These are phyloP conservation scores for Cataglyphis altisquamis DNA, from an alignment of 2,888 invertebrate species.

Conservation along the genomic window DNA sequence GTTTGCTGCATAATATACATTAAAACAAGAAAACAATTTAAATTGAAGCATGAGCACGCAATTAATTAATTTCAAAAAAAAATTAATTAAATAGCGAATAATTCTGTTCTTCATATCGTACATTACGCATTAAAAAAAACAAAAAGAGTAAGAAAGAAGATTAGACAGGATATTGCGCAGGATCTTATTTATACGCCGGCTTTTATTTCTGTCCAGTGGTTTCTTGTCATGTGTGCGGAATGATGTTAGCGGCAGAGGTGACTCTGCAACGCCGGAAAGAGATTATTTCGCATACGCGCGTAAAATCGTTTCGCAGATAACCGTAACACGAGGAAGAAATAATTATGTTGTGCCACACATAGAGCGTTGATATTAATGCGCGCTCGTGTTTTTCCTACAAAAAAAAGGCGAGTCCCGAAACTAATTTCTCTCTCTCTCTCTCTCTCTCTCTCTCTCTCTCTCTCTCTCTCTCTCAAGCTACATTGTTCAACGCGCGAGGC, in stretches of 20 bases:
- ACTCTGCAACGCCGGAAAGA: slow-evolving; percentile 34
- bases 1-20: neutral
- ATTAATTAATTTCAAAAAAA: neutral
- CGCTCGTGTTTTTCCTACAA: slow-evolving; percentile 24
- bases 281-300: slow-evolving; percentile 33
- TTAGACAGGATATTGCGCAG: neutral
- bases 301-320: slow-evolving; percentile 42
- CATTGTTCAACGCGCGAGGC: slow-evolving; percentile 40
- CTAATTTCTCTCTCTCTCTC: slow-evolving; percentile 42
- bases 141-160: neutral
- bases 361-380: slow-evolving; percentile 24
- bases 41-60: neutral
- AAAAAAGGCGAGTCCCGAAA: neutral
- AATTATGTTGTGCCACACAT: slow-evolving; percentile 29
- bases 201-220: neutral
- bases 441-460: too few species aligned
- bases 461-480: slow-evolving; percentile 16
- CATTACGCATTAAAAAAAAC: neutral
- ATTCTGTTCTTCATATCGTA: neutral
- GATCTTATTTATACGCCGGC: neutral
- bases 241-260: slow-evolving; percentile 32
- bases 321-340: slow-evolving; percentile 43
- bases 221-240: slow-evolving; percentile 5
- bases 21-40: neutral
- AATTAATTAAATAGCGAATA: neutral